A percentile compares a stretch with the other conserved stretches of the same genome.
Evolutionary conservation across 1,140 invertebrate species (phyloP).

Genomic region (Triops cancriformis): DNA sequence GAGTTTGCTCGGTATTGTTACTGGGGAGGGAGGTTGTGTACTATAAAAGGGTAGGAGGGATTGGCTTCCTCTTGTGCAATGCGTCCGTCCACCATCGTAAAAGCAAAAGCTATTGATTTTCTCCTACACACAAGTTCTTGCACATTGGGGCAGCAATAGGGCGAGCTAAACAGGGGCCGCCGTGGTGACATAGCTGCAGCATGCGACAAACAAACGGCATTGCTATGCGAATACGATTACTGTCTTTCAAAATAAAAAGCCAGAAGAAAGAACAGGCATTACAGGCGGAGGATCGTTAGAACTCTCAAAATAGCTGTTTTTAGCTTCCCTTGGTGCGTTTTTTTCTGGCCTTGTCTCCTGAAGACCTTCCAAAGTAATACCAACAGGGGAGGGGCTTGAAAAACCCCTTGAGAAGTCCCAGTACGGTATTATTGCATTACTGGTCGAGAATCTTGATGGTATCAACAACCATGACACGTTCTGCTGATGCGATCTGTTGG

Average conservation of each 20-base stretch:
- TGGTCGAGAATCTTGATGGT: neutral
- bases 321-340: no score
- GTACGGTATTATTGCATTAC: neutral
- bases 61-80: neutral
- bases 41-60: neutral
- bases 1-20: neutral
- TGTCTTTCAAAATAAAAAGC: neutral
- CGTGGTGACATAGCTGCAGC: neutral
- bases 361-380: neutral
- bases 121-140: neutral
- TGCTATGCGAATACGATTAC: neutral
- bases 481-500: neutral
- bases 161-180: neutral
- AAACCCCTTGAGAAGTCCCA: neutral
- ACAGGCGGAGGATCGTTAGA: neutral
- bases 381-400: neutral
- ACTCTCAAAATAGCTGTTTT: neutral
- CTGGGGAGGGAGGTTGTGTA: neutral
- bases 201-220: neutral
- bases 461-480: constrained; percentile 6
- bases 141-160: constrained; percentile 1
- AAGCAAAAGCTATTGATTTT: neutral
- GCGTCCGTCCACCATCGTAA: neutral
- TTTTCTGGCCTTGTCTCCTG: neutral
- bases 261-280: neutral